phyloP scores from a whole-genome alignment of 2,113 vertebrate species.

The Menura novaehollandiae region DNA sequence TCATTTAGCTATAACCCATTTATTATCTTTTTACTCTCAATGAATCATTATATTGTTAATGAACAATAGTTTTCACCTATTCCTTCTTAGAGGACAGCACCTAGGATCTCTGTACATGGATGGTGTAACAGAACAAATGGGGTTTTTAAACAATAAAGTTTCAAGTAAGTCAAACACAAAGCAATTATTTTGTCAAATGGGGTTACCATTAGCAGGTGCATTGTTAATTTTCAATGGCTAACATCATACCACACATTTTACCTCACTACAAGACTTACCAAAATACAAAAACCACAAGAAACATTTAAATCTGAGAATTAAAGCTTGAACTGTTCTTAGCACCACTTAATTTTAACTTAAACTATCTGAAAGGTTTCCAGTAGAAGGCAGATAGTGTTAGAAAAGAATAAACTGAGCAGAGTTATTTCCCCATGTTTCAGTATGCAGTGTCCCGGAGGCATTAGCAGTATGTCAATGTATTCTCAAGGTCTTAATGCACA shows the following conservation, averaged over 20 bases:
- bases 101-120: not conserved
- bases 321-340: not conserved
- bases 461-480: not conserved
- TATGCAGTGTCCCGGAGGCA: not conserved
- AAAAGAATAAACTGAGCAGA: not conserved
- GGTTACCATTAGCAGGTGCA: not conserved
- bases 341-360: not conserved
- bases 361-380: not conserved
- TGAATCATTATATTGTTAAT: not conserved
- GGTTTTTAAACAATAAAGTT: not conserved
- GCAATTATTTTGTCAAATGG: conserved; percentile 10
- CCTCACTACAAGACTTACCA: not conserved
- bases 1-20: not conserved
- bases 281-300: not conserved
- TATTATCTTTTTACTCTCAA: conserved; percentile 23
- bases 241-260: not conserved
- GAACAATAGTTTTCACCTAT: not conserved
- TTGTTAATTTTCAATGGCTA: not conserved
- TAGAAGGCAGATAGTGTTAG: not conserved
- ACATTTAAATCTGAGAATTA: not conserved
- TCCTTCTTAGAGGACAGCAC: not conserved
- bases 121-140: not conserved
- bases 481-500: not conserved
- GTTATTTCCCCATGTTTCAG: not conserved
- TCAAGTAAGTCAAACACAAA: not conserved